Evolutionary conservation across 2,888 invertebrate species (phyloP).

Genomic region (Blera fallax): DNA sequence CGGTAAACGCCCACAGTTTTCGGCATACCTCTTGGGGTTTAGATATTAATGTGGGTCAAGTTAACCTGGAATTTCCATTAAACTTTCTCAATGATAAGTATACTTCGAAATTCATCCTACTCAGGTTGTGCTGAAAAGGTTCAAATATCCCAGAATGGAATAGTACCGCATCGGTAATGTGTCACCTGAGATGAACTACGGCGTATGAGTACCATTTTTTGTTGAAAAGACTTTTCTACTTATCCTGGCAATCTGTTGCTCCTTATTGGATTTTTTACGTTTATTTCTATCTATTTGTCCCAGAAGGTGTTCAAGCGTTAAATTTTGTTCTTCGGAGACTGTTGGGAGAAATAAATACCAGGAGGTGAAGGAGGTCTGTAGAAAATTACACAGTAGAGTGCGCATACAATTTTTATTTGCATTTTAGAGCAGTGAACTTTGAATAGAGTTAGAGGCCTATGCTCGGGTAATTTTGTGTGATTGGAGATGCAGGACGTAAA

Average conservation of each 20-base stretch:
- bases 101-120: neutral
- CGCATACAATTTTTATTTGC: neutral
- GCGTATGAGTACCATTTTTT: neutral
- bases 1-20: too few relatives aligned
- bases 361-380: neutral
- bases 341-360: conserved; percentile 4
- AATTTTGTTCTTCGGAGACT: neutral
- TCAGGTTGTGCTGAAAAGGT: neutral
- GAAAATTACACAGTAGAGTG: neutral
- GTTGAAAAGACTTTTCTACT: neutral
- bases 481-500: neutral
- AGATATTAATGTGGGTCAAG: conserved; percentile 15
- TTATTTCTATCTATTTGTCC: conserved; percentile 13
- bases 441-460: neutral
- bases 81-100: neutral
- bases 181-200: conserved; percentile 2
- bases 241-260: neutral
- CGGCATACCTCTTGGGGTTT: neutral
- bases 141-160: neutral
- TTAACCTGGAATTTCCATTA: conserved; percentile 3
- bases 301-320: conserved; percentile 6
- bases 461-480: neutral
- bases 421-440: neutral
- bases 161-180: neutral
- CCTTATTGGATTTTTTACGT: conserved; percentile 4